phyloP scores from a whole-genome alignment of 1,140 invertebrate species.

The Neodiprion virginianus region DNA sequence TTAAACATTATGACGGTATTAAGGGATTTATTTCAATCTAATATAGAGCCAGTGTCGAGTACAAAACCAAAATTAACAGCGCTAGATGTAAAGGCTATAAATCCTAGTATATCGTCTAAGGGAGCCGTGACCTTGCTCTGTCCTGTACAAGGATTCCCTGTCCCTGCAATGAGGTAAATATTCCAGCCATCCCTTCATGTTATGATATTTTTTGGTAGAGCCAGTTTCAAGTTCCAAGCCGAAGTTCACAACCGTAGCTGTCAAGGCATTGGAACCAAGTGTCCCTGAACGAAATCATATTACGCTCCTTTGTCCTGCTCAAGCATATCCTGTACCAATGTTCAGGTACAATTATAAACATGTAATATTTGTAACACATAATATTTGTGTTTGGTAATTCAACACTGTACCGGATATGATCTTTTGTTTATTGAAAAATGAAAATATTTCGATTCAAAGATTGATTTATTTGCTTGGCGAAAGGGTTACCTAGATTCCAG shows the following conservation, averaged over 20 bases:
- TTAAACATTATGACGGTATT: conserved; percentile 19
- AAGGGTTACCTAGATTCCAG: background rate
- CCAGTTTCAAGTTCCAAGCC: conserved; percentile 33
- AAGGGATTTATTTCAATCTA: conserved; percentile 13
- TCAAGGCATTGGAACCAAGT: conserved; percentile 44
- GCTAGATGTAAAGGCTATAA: conserved; percentile 58
- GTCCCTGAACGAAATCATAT: conserved; percentile 26
- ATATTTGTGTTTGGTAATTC: too few species aligned
- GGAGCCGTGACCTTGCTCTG: conserved; percentile 68
- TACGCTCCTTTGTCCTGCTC: conserved; percentile 66
- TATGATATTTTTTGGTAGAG: conserved; percentile 24
- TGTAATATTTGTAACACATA: conserved; percentile 2
- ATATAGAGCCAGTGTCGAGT: conserved; percentile 61
- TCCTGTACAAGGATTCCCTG: conserved; percentile 66
- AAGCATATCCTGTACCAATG: conserved; percentile 58
- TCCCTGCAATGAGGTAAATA: conserved; percentile 59
- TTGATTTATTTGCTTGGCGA: too few species aligned
- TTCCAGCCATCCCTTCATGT: conserved; percentile 4
- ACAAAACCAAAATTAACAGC: conserved; percentile 63
- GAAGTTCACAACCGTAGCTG: conserved; percentile 44
- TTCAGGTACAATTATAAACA: conserved; percentile 58
- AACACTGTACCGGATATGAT: too few species aligned
- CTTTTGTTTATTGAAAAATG: too few species aligned
- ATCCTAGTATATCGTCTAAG: conserved; percentile 41
- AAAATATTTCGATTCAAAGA: too few species aligned